Percentiles rank a stretch among this genome's conserved stretches.
Conservation (phyloP, 2,797 vertebrate species). For the Phalloptychus januarius region DNA sequence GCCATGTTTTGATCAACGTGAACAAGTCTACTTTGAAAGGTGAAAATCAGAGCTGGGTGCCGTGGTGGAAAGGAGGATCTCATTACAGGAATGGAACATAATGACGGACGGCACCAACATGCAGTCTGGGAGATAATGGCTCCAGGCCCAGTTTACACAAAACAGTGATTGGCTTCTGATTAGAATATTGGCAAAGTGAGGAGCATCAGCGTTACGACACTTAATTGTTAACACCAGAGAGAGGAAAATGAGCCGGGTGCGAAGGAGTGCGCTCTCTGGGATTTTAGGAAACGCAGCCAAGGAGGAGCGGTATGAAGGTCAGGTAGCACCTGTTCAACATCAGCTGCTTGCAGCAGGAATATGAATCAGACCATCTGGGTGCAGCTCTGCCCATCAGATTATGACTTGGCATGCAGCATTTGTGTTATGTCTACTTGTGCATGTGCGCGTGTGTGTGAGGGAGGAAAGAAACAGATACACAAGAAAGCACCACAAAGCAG, state of each 20-base stretch:
- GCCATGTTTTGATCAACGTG: conserved; percentile 45
- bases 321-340: conserved; percentile 76
- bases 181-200: conserved; percentile 41
- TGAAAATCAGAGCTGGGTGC: conserved; percentile 18
- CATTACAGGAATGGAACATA: conserved; percentile 53
- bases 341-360: conserved; percentile 64
- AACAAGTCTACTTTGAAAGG: conserved; percentile 27
- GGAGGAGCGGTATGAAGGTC: conserved; percentile 63
- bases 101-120: conserved; percentile 50
- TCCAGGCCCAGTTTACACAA: conserved; percentile 49
- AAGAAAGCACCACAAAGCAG: conserved; percentile 17
- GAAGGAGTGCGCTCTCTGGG: conserved; percentile 19
- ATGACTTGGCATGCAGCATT: conserved; percentile 54
- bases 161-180: conserved; percentile 49
- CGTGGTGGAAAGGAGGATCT: conserved; percentile 45
- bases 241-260: background rate
- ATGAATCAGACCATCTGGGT: conserved; percentile 71
- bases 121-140: conserved; percentile 44
- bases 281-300: conserved; percentile 35
- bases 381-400: conserved; percentile 67
- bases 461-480: conserved; percentile 14
- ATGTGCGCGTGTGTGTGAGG: conserved; percentile 11
- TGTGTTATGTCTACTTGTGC: conserved; percentile 9
- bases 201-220: conserved; percentile 37
- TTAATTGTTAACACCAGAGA: conserved; percentile 34